phyloP scores from a whole-genome alignment of 1,140 invertebrate species.

The Amyelois transitella region DNA sequence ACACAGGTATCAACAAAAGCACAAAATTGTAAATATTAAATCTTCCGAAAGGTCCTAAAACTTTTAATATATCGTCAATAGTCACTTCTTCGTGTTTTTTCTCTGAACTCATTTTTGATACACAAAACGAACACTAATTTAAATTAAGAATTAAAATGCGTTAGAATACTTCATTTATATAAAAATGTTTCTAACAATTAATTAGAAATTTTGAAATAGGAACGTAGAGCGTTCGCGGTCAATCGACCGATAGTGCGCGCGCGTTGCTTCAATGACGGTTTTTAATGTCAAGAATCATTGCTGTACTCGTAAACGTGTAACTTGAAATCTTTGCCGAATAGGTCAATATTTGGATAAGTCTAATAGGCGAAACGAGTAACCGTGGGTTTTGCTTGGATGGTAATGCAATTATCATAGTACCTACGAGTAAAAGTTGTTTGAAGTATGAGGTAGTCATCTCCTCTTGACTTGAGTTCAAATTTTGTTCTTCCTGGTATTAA shows the following conservation, averaged over 20 bases:
- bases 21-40: constrained; percentile 57
- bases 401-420: too few relatives aligned
- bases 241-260: background rate
- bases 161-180: too few relatives aligned
- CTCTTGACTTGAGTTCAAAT: too few relatives aligned
- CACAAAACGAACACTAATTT: background rate
- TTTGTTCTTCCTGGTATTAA: too few relatives aligned
- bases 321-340: background rate
- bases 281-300: background rate
- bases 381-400: too few relatives aligned
- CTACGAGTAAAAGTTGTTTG: too few relatives aligned
- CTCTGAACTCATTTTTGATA: background rate
- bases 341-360: background rate
- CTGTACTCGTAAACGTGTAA: background rate
- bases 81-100: constrained; percentile 42
- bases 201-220: background rate
- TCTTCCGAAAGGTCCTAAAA: constrained; percentile 53
- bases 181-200: too few relatives aligned
- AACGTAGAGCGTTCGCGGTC: background rate
- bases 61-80: constrained; percentile 58
- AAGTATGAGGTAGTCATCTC: too few relatives aligned
- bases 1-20: constrained; percentile 57
- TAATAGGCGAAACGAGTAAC: background rate
- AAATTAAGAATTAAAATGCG: background rate
- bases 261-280: background rate